phyloP scores from a whole-genome alignment of 2,113 vertebrate species.

The Caloenas nicobarica region DNA sequence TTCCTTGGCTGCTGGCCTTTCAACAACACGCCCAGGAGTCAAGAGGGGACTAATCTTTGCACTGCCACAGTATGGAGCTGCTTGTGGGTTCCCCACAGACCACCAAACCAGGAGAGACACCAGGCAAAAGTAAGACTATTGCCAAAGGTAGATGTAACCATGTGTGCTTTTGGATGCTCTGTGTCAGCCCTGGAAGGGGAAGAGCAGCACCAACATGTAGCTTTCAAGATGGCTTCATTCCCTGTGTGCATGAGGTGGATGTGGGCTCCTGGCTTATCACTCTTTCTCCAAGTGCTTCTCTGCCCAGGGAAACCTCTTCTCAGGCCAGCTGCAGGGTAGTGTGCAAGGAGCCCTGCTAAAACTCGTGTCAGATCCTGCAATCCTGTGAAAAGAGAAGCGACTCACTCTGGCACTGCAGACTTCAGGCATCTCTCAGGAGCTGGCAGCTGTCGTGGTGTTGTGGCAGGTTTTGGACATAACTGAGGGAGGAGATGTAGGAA shows the following conservation, averaged over 20 bases:
- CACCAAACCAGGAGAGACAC: neutral
- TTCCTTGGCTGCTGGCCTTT: neutral
- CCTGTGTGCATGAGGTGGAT: neutral
- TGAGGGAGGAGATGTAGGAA: neutral
- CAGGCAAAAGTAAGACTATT: neutral
- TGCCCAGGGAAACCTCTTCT: neutral
- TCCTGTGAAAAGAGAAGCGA: neutral
- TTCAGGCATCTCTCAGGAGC: neutral
- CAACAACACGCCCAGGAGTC: neutral
- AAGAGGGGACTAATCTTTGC: neutral
- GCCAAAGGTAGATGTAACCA: neutral
- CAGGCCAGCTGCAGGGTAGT: neutral
- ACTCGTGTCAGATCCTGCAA: neutral
- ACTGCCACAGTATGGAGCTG: neutral
- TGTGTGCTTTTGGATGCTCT: neutral
- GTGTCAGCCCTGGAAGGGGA: fast-evolving
- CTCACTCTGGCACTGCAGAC: neutral
- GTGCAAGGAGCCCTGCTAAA: neutral
- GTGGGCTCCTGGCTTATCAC: neutral
- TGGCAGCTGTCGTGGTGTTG: neutral
- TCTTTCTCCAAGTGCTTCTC: neutral
- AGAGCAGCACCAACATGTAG: neutral
- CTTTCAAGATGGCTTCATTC: neutral
- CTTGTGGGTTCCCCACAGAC: neutral
- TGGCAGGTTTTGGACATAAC: neutral